Evolutionary conservation across 2,113 vertebrate genomes (phyloP).

Genomic region (Herpailurus yagouaroundi): DNA sequence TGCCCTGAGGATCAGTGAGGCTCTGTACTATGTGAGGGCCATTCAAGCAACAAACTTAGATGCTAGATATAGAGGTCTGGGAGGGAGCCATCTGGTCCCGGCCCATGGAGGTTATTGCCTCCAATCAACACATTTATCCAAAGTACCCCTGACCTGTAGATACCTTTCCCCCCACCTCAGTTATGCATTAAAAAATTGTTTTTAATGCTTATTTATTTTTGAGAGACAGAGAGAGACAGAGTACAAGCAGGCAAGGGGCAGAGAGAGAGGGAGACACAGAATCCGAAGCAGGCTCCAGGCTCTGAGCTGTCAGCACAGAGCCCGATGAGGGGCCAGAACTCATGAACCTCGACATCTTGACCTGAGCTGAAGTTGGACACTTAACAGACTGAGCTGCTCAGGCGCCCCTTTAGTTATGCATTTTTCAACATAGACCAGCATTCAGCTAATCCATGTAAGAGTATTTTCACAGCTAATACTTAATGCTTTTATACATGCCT

Average conservation of each 20-base stretch:
- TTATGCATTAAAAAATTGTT: no score
- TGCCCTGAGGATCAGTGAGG: background rate
- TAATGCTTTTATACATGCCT: background rate
- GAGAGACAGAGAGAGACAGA: no score
- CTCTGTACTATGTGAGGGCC: rapidly evolving
- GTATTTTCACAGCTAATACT: constrained; percentile 12
- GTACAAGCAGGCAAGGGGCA: no score
- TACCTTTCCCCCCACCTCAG: background rate
- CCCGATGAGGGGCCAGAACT: no score
- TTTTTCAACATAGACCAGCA: background rate
- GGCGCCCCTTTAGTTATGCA: background rate
- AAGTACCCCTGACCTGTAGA: background rate
- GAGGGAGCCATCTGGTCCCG: no score
- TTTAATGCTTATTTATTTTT: no score
- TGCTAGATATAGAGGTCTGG: background rate
- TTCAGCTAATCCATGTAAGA: constrained; percentile 12
- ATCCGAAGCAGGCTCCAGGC: no score
- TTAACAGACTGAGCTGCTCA: no score
- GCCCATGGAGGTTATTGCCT: background rate
- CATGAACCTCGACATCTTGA: no score
- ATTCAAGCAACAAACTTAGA: background rate
- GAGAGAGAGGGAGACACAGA: no score
- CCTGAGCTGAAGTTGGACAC: no score
- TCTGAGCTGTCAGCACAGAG: no score
- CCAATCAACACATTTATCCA: background rate